These are phyloP conservation scores for Muschampia plurimacula DNA, from an alignment of 2,888 invertebrate species.

Conservation along the genomic window DNA sequence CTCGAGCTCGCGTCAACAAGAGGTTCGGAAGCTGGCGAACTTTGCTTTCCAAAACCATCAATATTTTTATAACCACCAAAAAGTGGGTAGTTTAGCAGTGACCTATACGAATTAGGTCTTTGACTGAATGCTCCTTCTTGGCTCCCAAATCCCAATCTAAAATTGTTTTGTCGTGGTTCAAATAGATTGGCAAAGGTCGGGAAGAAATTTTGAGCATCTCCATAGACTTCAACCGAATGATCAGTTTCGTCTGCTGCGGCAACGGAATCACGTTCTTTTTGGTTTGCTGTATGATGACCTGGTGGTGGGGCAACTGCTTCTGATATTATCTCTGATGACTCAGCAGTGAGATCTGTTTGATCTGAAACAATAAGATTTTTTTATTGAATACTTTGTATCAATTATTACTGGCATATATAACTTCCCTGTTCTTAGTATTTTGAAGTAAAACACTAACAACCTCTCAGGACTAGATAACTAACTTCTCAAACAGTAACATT, in stretches of 20 bases:
- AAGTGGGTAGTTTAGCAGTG: constrained; percentile 76
- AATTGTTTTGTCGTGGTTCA: constrained; percentile 79
- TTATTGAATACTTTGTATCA: neutral
- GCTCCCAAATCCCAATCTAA: constrained; percentile 86
- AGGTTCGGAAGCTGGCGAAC: constrained; percentile 67
- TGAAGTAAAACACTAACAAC: too few species aligned
- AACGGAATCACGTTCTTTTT: constrained; percentile 58
- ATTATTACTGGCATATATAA: too few species aligned
- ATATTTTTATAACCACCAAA: constrained; percentile 72
- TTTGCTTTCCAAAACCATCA: constrained; percentile 73
- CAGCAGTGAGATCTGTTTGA: constrained; percentile 74
- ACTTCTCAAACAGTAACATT: too few species aligned
- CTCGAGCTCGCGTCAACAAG: constrained; percentile 85
- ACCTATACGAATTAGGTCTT: constrained; percentile 81
- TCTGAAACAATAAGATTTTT: constrained; percentile 65
- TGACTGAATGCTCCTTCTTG: constrained; percentile 87
- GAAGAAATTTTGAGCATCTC: constrained; percentile 89
- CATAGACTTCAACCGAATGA: constrained; percentile 84
- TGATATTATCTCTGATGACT: constrained; percentile 78
- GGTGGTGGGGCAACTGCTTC: constrained; percentile 77
- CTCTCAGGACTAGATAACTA: too few species aligned
- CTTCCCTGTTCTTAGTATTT: too few species aligned
- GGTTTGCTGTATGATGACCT: constrained; percentile 48
- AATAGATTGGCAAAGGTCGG: constrained; percentile 91
- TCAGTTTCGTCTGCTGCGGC: constrained; percentile 68